Evolutionary conservation across 2,888 invertebrate species (phyloP).

Genomic region (Eulithis testata): DNA sequence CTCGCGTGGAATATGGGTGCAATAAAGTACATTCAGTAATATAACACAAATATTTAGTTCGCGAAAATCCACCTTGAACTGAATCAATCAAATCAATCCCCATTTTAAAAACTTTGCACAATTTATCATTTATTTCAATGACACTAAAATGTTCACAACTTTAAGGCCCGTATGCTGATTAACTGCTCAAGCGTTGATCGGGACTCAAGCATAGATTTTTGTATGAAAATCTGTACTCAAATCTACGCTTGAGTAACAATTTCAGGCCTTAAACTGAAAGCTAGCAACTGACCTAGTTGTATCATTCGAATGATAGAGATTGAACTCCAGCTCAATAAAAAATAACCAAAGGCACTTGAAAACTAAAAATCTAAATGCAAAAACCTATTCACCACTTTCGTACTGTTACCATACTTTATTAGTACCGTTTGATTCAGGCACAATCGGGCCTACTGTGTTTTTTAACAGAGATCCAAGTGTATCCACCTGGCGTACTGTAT

Average conservation of each 20-base stretch:
- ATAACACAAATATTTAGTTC: not conserved
- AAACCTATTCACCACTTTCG: not conserved
- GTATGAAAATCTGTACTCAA: too few species aligned
- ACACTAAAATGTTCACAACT: too few species aligned
- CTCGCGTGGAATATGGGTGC: not conserved
- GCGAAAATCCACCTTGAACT: not conserved
- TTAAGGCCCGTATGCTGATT: too few species aligned
- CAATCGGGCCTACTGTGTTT: not conserved
- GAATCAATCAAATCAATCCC: not conserved
- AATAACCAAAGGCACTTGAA: too few species aligned
- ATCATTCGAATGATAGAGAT: not conserved
- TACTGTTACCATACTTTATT: not conserved
- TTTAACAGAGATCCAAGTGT: not conserved
- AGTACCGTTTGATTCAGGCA: not conserved
- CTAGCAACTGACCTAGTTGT: too few species aligned
- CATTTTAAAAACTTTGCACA: not conserved
- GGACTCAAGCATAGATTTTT: too few species aligned
- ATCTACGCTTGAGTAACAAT: too few species aligned
- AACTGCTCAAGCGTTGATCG: too few species aligned
- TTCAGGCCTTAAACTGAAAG: too few species aligned
- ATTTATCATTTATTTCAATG: not conserved
- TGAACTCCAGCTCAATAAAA: too few species aligned
- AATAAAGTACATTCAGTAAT: not conserved
- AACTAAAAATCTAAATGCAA: not conserved
- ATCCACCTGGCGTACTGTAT: not conserved